A percentile compares a stretch with the other conserved stretches of the same genome.
Conservation (phyloP, 1,140 invertebrate species). For the Drosophila cardini region DNA sequence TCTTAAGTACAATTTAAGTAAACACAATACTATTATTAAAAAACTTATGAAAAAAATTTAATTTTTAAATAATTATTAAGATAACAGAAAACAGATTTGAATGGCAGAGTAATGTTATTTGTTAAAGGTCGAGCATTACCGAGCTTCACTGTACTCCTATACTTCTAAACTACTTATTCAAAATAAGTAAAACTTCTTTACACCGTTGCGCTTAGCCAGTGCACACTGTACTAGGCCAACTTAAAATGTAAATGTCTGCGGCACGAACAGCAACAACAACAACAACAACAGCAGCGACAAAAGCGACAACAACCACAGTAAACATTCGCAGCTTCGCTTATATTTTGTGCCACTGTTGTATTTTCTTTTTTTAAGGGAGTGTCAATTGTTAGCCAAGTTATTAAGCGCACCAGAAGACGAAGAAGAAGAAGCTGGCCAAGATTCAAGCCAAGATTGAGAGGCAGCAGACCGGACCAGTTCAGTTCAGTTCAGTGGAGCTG, state of each 20-base stretch:
- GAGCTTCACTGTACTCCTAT: too few species aligned
- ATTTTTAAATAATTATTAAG: too few species aligned
- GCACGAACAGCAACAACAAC: conserved; percentile 55
- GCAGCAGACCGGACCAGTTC: conserved; percentile 27
- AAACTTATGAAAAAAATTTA: too few species aligned
- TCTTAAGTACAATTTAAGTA: too few species aligned
- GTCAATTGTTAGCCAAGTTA: conserved; percentile 82
- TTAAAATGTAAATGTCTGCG: conserved; percentile 41
- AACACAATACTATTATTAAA: too few species aligned
- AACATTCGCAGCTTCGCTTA: conserved; percentile 39
- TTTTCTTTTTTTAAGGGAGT: conserved; percentile 70
- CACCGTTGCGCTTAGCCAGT: conserved; percentile 5
- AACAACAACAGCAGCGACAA: conserved; percentile 25
- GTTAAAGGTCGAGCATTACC: too few species aligned
- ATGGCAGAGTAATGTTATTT: too few species aligned
- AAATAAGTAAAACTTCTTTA: not conserved
- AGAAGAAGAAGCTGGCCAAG: conserved; percentile 52
- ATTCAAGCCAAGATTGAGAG: conserved; percentile 41
- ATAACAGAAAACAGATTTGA: too few species aligned
- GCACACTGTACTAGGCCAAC: conserved; percentile 32
- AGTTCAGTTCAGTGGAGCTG: conserved; percentile 17
- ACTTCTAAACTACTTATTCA: too few species aligned
- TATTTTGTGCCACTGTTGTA: conserved; percentile 30
- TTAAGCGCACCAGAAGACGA: conserved; percentile 61
- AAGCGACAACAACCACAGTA: conserved; percentile 18